Percentiles rank a stretch among this genome's conserved stretches.
Evolutionary conservation across 2,888 invertebrate species (phyloP).

Genomic region (Dioctria linearis): DNA sequence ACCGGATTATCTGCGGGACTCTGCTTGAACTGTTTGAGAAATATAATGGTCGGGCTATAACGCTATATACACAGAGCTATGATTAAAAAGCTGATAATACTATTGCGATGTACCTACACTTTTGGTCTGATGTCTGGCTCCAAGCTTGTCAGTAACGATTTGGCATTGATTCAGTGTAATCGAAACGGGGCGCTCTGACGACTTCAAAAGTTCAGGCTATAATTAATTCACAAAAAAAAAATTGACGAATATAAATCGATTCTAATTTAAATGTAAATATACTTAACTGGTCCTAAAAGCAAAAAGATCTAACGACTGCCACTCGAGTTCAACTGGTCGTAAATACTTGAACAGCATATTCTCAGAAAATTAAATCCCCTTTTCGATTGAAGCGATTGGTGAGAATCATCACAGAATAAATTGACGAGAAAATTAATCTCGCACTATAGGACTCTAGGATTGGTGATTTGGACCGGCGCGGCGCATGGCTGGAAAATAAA

Average conservation of each 20-base stretch:
- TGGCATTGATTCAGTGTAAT: no score
- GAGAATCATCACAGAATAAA: background rate
- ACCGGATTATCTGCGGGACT: slow-evolving; percentile 24
- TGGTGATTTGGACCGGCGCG: no score
- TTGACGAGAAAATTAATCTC: no score
- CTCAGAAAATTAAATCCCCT: slow-evolving; percentile 34
- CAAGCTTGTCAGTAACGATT: no score
- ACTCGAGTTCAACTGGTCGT: slow-evolving; percentile 7
- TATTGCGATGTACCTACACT: no score
- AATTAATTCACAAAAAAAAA: slow-evolving; percentile 44
- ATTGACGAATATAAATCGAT: slow-evolving; percentile 39
- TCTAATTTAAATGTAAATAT: slow-evolving; percentile 49
- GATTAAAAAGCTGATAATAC: no score
- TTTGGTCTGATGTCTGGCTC: no score
- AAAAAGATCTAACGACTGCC: slow-evolving; percentile 30
- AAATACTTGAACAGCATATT: slow-evolving; percentile 23
- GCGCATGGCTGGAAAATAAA: no score
- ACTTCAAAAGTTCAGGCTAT: background rate
- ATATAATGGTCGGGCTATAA: no score
- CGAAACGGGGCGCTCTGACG: background rate
- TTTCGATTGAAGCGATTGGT: background rate
- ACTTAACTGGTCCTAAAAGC: slow-evolving; percentile 28
- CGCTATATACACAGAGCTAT: no score
- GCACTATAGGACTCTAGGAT: no score
- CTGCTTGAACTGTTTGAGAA: no score